Conservation (phyloP, 2,797 vertebrate genomes). For the Decapterus maruadsi region DNA sequence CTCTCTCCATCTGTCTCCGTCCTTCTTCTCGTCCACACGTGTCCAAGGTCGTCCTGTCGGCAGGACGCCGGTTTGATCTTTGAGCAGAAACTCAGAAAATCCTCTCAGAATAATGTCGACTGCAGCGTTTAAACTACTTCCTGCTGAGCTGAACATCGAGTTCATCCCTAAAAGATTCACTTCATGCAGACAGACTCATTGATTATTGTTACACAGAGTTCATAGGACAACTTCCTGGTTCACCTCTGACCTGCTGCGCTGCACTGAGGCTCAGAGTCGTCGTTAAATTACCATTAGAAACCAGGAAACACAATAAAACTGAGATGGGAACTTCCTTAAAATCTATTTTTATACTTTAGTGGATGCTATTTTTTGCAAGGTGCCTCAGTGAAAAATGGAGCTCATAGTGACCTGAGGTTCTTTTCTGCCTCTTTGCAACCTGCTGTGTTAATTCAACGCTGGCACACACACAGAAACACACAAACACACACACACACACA, state of each 20-base stretch:
- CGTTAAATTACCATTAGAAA: background rate
- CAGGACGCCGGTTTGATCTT: constrained; percentile 8
- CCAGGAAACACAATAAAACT: background rate
- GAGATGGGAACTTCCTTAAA: background rate
- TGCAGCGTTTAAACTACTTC: constrained; percentile 1
- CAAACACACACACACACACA: background rate
- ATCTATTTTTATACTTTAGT: background rate
- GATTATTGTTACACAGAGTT: background rate
- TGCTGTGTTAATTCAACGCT: background rate
- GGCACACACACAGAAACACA: background rate
- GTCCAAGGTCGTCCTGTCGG: constrained; percentile 41
- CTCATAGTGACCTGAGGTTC: background rate
- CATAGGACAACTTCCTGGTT: background rate
- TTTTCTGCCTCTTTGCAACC: background rate
- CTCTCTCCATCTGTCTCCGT: constrained; percentile 3
- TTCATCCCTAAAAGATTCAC: background rate
- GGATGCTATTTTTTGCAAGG: background rate
- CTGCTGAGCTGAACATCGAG: too few species aligned
- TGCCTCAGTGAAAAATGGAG: background rate
- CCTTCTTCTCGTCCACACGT: constrained; percentile 1
- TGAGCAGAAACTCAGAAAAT: background rate
- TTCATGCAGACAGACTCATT: background rate
- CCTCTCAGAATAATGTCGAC: background rate
- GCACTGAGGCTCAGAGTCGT: background rate
- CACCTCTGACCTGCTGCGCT: background rate